phyloP scores from a whole-genome alignment of 2,113 vertebrate species.

The Eulemur rufifrons region DNA sequence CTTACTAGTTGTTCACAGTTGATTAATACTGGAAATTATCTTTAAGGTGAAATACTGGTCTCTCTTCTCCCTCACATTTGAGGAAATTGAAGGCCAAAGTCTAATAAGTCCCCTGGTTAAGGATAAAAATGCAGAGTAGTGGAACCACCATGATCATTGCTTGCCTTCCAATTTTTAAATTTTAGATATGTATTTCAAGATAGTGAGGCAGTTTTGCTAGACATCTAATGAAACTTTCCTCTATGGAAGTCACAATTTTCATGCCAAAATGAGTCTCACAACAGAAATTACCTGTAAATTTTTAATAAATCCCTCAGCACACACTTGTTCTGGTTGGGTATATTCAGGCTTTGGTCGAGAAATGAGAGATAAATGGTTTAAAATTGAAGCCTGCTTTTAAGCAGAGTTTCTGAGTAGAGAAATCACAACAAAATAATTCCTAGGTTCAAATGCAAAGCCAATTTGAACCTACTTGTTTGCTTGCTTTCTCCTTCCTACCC shows the following conservation, averaged over 20 bases:
- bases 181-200: constrained; percentile 27
- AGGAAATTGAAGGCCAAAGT: constrained; percentile 19
- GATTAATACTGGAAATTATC: constrained; percentile 12
- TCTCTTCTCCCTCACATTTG: not conserved
- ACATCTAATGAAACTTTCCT: constrained; percentile 2
- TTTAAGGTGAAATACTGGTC: constrained; percentile 32
- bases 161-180: constrained; percentile 20
- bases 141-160: not conserved
- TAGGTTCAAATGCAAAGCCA: not conserved
- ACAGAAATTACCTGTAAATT: constrained; percentile 31
- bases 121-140: not conserved
- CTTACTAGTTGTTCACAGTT: not conserved
- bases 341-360: constrained; percentile 7
- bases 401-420: constrained; percentile 32
- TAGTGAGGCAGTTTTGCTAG: constrained; percentile 35
- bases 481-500: not conserved
- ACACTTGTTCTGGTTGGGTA: not conserved
- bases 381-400: not conserved
- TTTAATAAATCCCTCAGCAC: constrained; percentile 43
- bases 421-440: constrained; percentile 22
- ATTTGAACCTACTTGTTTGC: constrained; percentile 13
- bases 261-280: constrained; percentile 12
- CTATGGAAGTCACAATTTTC: not conserved
- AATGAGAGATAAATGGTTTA: constrained; percentile 12
- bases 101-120: not conserved